Evolutionary conservation across 2,113 vertebrate genomes (phyloP).

Genomic region (Hippocampus zosterae): DNA sequence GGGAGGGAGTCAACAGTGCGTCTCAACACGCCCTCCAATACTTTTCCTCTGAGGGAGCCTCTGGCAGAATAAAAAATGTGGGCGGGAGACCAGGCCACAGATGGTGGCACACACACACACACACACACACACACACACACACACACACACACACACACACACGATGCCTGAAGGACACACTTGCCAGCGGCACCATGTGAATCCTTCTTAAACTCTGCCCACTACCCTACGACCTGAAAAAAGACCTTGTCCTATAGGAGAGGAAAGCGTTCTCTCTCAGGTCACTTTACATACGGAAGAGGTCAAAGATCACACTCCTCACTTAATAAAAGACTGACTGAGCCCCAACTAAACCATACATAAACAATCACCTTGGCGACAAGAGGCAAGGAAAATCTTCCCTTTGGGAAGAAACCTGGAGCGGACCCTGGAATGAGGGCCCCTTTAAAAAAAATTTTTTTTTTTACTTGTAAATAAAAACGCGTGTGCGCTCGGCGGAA

Average conservation of each 20-base stretch:
- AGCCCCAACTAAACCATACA: no score
- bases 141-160: constrained; percentile 9
- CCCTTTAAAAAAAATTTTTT: no score
- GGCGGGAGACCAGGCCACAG: constrained; percentile 59
- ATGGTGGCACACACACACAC: constrained; percentile 47
- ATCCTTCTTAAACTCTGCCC: constrained; percentile 38
- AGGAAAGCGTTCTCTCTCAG: background rate
- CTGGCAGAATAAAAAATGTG: constrained; percentile 43
- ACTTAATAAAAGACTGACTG: no score
- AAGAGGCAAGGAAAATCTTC: no score
- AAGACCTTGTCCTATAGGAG: background rate
- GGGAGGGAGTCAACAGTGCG: constrained; percentile 29
- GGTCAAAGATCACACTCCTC: no score
- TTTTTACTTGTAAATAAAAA: no score
- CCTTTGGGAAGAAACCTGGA: no score
- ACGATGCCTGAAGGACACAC: constrained; percentile 52
- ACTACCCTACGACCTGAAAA: constrained; percentile 16
- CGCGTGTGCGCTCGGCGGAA: no score
- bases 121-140: constrained; percentile 27
- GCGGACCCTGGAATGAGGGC: no score
- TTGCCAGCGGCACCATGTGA: constrained; percentile 46
- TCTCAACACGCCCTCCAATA: constrained; percentile 42
- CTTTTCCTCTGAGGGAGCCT: constrained; percentile 47
- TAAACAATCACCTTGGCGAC: no score
- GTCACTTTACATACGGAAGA: no score